phyloP scores from a whole-genome alignment of 2,113 vertebrate genomes.

The Ochotona curzoniae region DNA sequence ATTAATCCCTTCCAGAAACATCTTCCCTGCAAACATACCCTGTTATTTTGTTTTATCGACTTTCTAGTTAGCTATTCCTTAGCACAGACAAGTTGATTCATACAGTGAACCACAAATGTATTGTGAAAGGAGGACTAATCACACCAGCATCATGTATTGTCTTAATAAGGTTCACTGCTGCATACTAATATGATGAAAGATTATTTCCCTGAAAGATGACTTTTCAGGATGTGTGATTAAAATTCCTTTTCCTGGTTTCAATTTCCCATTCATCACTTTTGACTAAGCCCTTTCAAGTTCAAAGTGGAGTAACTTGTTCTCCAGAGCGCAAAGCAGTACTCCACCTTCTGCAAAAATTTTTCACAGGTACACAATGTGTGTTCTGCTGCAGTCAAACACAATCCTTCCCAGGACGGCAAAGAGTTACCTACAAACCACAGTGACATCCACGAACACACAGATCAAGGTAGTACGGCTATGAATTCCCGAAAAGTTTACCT shows the following conservation, averaged over 20 bases:
- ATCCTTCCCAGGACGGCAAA: background rate
- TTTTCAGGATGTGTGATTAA: background rate
- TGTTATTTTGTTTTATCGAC: background rate
- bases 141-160: background rate
- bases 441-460: background rate
- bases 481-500: background rate
- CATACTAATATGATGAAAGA: background rate
- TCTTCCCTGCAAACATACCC: background rate
- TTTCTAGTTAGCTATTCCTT: background rate
- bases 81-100: background rate
- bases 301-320: conserved; percentile 1
- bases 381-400: background rate
- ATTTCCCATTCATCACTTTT: background rate
- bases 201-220: background rate
- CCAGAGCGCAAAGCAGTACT: background rate
- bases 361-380: background rate
- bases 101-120: background rate
- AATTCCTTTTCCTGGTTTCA: background rate
- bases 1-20: background rate
- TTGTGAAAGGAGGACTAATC: background rate
- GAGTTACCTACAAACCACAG: background rate
- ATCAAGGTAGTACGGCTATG: background rate
- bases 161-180: background rate
- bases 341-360: background rate
- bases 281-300: background rate